These are phyloP conservation scores for Leptopterna dolabrata DNA, from an alignment of 2,888 invertebrate genomes.

Conservation along the genomic window DNA sequence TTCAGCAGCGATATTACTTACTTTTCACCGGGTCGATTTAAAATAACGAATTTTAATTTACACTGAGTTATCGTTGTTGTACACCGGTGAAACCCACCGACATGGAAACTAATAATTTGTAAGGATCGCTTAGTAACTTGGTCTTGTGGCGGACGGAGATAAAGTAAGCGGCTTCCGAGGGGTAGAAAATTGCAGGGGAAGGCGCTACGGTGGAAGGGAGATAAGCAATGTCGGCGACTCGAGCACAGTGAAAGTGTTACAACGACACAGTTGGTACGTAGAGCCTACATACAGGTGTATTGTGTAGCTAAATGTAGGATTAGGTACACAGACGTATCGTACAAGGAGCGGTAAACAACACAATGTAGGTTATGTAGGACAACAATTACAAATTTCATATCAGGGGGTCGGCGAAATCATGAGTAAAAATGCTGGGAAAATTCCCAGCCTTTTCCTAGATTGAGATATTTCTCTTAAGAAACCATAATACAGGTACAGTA, in stretches of 20 bases:
- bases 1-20: no score
- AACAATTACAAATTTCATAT: no score
- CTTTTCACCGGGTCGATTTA: neutral
- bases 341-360: no score
- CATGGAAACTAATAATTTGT: neutral
- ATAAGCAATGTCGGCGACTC: neutral
- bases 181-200: constrained; percentile 1
- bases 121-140: neutral
- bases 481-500: no score
- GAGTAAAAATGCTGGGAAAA: no score
- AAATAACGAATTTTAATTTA: neutral
- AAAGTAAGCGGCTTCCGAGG: neutral
- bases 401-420: no score
- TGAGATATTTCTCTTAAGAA: no score
- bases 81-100: neutral
- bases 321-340: no score
- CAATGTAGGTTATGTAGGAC: no score
- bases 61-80: neutral
- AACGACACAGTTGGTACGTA: neutral
- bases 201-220: neutral
- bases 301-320: no score
- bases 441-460: no score
- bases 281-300: no score
- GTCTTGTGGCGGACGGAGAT: neutral
- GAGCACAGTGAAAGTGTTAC: neutral